Conservation (phyloP, 2,113 vertebrate species). For the Chitala chitala region DNA sequence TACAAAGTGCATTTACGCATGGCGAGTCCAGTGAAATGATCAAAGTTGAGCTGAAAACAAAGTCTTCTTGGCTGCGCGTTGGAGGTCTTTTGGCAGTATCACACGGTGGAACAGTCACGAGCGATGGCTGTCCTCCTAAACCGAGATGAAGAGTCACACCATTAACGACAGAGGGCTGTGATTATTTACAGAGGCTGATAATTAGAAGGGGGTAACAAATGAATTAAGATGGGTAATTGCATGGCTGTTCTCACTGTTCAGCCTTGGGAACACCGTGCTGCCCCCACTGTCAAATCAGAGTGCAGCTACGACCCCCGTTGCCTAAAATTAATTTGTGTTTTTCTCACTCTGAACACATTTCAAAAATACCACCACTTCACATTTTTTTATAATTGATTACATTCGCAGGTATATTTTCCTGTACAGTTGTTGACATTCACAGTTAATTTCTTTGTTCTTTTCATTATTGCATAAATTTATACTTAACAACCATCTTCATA, state of each 20-base stretch:
- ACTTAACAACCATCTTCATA: too few relatives aligned
- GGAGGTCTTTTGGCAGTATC: neutral
- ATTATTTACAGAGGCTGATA: constrained; percentile 62
- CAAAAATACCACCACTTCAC: constrained; percentile 50
- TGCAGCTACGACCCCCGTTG: constrained; percentile 46
- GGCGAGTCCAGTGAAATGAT: neutral
- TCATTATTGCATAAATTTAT: too few relatives aligned
- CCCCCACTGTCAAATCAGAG: constrained; percentile 43
- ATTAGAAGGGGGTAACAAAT: constrained; percentile 58
- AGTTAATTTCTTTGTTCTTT: too few relatives aligned
- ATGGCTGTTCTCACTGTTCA: constrained; percentile 40
- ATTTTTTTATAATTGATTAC: constrained; percentile 41
- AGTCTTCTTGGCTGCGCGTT: neutral
- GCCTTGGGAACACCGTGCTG: constrained; percentile 34
- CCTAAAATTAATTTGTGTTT: constrained; percentile 52
- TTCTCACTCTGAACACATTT: constrained; percentile 48
- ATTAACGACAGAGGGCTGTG: constrained; percentile 56
- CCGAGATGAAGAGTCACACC: constrained; percentile 42
- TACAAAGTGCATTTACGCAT: neutral
- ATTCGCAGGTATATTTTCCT: neutral
- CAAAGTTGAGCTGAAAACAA: constrained; percentile 1
- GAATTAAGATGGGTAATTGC: constrained; percentile 58
- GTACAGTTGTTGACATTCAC: too few relatives aligned
- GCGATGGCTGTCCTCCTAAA: constrained; percentile 30
- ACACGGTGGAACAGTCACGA: constrained; percentile 22